Evolutionary conservation across 37 sponge, comb jelly and placozoan species (phyloP).

Genomic region (Geodia barretti): DNA sequence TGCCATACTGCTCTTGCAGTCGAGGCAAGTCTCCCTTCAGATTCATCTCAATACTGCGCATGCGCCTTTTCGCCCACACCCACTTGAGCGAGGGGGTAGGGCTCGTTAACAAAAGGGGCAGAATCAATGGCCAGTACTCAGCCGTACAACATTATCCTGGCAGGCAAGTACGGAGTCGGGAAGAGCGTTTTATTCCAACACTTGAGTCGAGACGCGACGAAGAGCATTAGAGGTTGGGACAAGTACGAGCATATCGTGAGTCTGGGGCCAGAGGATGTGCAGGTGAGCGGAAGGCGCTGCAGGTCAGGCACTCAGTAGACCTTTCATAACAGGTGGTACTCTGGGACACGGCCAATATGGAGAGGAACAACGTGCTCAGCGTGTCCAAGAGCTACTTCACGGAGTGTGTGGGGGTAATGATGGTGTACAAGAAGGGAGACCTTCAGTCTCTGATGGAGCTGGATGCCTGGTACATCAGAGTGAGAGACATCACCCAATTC

Average conservation of each 20-base stretch:
- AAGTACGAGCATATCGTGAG: neutral
- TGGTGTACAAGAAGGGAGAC: constrained; percentile 15
- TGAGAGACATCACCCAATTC: neutral
- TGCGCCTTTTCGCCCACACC: neutral
- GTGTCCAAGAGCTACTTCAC: constrained; percentile 46
- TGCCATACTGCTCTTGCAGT: neutral
- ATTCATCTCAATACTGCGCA: neutral
- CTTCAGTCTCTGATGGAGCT: neutral
- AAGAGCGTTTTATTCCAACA: constrained; percentile 35
- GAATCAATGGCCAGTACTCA: no score
- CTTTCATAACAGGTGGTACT: constrained; percentile 16
- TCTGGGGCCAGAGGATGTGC: neutral
- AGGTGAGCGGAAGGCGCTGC: neutral
- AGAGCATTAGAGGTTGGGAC: neutral
- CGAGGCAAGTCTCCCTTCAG: neutral
- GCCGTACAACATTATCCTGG: constrained; percentile 29
- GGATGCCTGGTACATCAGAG: constrained; percentile 11
- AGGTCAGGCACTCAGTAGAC: neutral
- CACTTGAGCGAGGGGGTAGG: neutral
- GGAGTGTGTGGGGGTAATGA: neutral
- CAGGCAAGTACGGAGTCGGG: constrained; percentile 47
- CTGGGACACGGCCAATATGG: constrained; percentile 40
- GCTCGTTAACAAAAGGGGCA: no score
- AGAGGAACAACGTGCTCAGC: neutral
- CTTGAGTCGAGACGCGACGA: neutral